Evolutionary conservation across 2,888 invertebrate species (phyloP).

Genomic region (Cephus nigrinus): DNA sequence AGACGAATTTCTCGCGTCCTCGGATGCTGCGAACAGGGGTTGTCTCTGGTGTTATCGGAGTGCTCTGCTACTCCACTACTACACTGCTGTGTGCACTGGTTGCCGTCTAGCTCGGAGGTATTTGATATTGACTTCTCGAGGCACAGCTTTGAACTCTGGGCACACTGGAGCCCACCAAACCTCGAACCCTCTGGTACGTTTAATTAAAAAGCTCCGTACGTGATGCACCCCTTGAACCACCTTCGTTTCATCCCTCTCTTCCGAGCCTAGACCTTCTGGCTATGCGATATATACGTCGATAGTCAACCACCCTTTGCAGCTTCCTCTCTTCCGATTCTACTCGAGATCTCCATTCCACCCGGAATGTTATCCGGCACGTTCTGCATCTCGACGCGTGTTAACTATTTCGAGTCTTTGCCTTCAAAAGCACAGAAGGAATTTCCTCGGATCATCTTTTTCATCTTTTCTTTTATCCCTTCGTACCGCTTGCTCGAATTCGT

Average conservation of each 20-base stretch:
- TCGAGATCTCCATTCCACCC: too few relatives aligned
- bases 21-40: constrained; percentile 17
- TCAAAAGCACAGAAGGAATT: too few relatives aligned
- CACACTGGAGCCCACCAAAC: constrained; percentile 11
- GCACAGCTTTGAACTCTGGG: constrained; percentile 45
- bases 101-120: constrained; percentile 62
- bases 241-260: constrained; percentile 10
- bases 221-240: constrained; percentile 7
- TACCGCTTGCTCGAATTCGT: too few relatives aligned
- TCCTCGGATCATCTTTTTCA: too few relatives aligned
- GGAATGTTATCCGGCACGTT: too few relatives aligned
- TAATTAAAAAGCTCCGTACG: constrained; percentile 56
- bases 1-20: background rate
- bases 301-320: constrained; percentile 18
- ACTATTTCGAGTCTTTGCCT: too few relatives aligned
- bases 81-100: constrained; percentile 25
- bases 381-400: too few relatives aligned
- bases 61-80: constrained; percentile 22
- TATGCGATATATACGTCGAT: constrained; percentile 26
- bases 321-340: too few relatives aligned
- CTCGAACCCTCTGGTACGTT: constrained; percentile 35
- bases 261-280: constrained; percentile 15
- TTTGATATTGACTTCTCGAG: constrained; percentile 66
- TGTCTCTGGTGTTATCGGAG: constrained; percentile 48
- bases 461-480: too few relatives aligned